These are phyloP conservation scores for Squalus acanthias DNA, from an alignment of 2,797 vertebrate species.

Conservation along the genomic window DNA sequence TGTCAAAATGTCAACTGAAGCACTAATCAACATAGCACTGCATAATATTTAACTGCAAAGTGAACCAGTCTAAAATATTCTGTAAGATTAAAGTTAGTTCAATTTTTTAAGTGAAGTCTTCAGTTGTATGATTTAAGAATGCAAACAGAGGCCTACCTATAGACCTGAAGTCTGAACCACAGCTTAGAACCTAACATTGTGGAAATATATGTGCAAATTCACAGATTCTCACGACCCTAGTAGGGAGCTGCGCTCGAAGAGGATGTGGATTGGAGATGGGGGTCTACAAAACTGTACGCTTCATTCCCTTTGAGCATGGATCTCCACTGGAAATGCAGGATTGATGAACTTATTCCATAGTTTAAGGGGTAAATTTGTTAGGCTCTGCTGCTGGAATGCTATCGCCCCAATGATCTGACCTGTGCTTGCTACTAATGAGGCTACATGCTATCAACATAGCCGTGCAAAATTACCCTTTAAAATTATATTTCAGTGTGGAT, in stretches of 20 bases:
- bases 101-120: neutral
- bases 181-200: neutral
- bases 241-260: neutral
- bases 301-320: neutral
- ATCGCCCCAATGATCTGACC: neutral
- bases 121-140: neutral
- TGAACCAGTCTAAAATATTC: neutral
- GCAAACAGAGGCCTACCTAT: neutral
- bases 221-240: neutral
- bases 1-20: constrained; percentile 22
- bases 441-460: neutral
- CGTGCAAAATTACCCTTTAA: neutral
- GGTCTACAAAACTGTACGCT: neutral
- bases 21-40: neutral
- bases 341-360: neutral
- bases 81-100: neutral
- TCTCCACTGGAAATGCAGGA: neutral
- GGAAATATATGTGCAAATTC: neutral
- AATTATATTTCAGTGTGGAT: neutral
- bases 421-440: neutral
- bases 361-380: neutral
- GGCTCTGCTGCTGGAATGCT: neutral
- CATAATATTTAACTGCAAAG: neutral
- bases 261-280: neutral
- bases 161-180: neutral